Percentiles rank a stretch among this genome's conserved stretches.
These are phyloP conservation scores for Bettongia penicillata DNA, from an alignment of 2,113 vertebrate genomes.

Conservation along the genomic window DNA sequence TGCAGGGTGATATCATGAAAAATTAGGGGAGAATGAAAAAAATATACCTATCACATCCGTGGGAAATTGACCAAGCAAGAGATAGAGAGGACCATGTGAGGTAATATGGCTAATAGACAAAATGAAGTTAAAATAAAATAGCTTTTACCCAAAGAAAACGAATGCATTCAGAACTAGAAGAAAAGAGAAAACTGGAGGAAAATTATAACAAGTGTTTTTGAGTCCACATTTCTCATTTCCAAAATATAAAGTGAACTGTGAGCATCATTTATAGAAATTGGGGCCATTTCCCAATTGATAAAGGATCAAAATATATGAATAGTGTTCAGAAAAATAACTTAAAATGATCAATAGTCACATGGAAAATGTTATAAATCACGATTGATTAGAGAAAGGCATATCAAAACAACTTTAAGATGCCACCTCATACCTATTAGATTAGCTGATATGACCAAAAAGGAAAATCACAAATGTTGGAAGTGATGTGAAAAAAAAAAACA, in stretches of 20 bases:
- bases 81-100: neutral
- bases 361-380: neutral
- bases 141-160: neutral
- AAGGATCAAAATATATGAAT: neutral
- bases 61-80: neutral
- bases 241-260: neutral
- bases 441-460: neutral
- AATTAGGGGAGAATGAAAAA: neutral
- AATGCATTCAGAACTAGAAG: neutral
- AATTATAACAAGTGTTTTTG: neutral
- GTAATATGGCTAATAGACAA: neutral
- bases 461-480: neutral
- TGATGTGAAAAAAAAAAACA: neutral
- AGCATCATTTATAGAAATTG: neutral
- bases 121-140: neutral
- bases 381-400: neutral
- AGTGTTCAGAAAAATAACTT: neutral
- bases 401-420: neutral
- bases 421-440: neutral
- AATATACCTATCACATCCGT: neutral
- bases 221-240: neutral
- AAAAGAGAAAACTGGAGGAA: neutral
- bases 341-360: neutral
- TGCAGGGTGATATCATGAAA: neutral
- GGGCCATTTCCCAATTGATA: neutral